Conservation (phyloP, 1,140 invertebrate species). For the Drosophila rufa region DNA sequence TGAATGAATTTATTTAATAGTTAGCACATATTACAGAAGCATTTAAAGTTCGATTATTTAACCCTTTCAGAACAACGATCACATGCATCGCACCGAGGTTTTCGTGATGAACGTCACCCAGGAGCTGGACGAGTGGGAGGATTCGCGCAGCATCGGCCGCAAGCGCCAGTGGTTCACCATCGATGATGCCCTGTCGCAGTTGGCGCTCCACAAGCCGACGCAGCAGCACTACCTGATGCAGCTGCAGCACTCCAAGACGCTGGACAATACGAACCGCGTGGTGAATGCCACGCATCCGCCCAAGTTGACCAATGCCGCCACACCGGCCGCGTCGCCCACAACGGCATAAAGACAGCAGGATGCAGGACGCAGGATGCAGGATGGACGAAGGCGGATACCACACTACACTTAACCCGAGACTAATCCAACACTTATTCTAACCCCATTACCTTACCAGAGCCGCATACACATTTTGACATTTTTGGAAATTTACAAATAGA, state of each 20-base stretch:
- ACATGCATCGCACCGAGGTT: constrained; percentile 96
- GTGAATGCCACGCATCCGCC: constrained; percentile 76
- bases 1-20: too few relatives aligned
- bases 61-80: constrained; percentile 90
- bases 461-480: constrained; percentile 66
- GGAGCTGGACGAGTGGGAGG: constrained; percentile 97
- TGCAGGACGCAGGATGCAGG: constrained; percentile 3
- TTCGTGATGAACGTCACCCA: constrained; percentile 96
- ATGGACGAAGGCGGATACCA: constrained; percentile 20
- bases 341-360: constrained; percentile 69
- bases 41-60: constrained; percentile 6
- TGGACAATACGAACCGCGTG: constrained; percentile 77
- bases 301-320: constrained; percentile 66
- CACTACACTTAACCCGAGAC: constrained; percentile 35
- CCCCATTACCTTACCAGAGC: constrained; percentile 19
- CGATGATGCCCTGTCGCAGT: constrained; percentile 93
- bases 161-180: constrained; percentile 96
- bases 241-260: constrained; percentile 87
- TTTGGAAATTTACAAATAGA: constrained; percentile 78
- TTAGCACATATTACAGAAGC: too few relatives aligned
- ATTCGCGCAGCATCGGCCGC: constrained; percentile 94
- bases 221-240: constrained; percentile 94
- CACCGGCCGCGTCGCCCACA: constrained; percentile 76
- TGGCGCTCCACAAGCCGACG: constrained; percentile 95
- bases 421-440: constrained; percentile 38